Evolutionary conservation across 1,140 invertebrate species (phyloP).

Genomic region (Drosophila serrata): DNA sequence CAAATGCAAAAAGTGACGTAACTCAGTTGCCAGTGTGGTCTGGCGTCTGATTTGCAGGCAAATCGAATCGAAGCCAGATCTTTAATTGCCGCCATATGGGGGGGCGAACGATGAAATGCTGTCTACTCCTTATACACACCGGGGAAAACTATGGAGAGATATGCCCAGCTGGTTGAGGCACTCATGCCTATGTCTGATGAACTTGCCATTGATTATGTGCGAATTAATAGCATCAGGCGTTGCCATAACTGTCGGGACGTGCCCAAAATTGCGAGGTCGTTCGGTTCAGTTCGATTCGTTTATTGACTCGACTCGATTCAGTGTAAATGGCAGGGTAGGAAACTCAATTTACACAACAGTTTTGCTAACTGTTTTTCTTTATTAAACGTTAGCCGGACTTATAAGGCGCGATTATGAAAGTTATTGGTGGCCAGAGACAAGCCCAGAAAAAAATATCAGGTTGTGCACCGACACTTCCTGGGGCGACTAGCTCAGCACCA

Average conservation of each 20-base stretch:
- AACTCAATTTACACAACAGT: conserved; percentile 60
- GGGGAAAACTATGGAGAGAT: conserved; percentile 44
- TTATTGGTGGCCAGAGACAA: conserved; percentile 42
- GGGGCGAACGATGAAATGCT: conserved; percentile 40
- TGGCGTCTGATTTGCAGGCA: conserved; percentile 15
- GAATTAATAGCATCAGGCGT: conserved; percentile 39
- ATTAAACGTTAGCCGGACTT: conserved; percentile 40
- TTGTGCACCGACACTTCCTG: conserved; percentile 30
- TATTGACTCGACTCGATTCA: conserved; percentile 48
- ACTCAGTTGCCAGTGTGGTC: conserved; percentile 33
- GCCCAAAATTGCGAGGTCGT: conserved; percentile 56
- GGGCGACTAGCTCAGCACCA: neutral
- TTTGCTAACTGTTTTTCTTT: conserved; percentile 48
- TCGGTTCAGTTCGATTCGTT: conserved; percentile 43
- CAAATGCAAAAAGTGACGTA: conserved; percentile 61
- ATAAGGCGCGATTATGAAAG: conserved; percentile 46
- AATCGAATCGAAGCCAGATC: conserved; percentile 21
- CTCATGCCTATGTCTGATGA: conserved; percentile 36
- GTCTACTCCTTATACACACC: conserved; percentile 36
- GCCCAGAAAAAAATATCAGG: conserved; percentile 33
- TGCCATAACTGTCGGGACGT: conserved; percentile 47
- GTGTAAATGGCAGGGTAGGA: conserved; percentile 46
- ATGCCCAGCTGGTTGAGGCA: conserved; percentile 34
- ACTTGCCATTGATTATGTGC: conserved; percentile 64
- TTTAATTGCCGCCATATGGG: conserved; percentile 41